These are phyloP conservation scores for Therioaphis trifolii DNA, from an alignment of 2,888 invertebrate genomes.

Conservation along the genomic window DNA sequence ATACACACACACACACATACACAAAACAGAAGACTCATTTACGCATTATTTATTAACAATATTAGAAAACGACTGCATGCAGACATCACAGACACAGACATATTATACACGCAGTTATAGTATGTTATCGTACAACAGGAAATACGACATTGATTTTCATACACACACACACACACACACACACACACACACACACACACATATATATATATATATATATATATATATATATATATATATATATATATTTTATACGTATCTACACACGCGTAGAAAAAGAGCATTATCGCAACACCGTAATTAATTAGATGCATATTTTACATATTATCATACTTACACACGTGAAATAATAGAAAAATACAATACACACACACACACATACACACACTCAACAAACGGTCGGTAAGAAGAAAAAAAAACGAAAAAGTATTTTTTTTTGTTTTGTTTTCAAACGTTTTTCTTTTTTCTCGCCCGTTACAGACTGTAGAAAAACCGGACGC, in stretches of 20 bases:
- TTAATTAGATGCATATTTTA: neutral
- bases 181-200: neutral
- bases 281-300: neutral
- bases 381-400: neutral
- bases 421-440: too few species aligned
- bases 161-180: neutral
- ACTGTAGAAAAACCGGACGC: neutral
- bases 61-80: too few species aligned
- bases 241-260: neutral
- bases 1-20: too few species aligned
- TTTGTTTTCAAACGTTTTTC: neutral
- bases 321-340: neutral
- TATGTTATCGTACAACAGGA: too few species aligned
- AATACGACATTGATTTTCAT: neutral
- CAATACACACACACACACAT: too few species aligned
- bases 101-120: too few species aligned
- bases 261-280: neutral
- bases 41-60: too few species aligned
- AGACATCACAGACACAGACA: too few species aligned
- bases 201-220: neutral
- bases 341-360: neutral
- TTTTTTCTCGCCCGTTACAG: neutral
- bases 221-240: neutral
- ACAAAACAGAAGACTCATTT: too few species aligned
- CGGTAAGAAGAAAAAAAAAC: neutral